Conservation (phyloP, 2,797 vertebrate genomes). For the Lithobates pipiens region DNA sequence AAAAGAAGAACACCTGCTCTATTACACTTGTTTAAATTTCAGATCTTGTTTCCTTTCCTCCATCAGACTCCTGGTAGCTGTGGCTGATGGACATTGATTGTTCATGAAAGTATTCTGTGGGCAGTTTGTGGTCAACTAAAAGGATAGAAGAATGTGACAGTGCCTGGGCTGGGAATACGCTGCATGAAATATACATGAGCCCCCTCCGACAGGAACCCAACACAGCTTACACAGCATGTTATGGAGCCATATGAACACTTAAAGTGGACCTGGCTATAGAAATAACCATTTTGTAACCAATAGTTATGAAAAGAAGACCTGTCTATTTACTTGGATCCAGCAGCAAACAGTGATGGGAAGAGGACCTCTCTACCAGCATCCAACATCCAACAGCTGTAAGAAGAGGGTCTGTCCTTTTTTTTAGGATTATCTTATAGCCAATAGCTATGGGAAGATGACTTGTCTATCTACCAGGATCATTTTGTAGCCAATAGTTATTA, state of each 20-base stretch:
- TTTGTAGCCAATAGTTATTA: too few relatives aligned
- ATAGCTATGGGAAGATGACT: too few relatives aligned
- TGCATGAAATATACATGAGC: slow-evolving; percentile 42
- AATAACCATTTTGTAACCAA: too few relatives aligned
- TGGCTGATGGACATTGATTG: slow-evolving; percentile 27
- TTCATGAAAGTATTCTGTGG: slow-evolving; percentile 28
- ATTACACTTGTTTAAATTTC: background rate
- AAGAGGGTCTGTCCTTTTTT: too few relatives aligned
- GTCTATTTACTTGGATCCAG: too few relatives aligned
- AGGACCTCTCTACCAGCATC: too few relatives aligned
- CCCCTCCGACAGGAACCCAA: background rate
- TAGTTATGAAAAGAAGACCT: too few relatives aligned
- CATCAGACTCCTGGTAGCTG: background rate
- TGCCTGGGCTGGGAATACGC: background rate
- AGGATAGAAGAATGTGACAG: slow-evolving; percentile 19
- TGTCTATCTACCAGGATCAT: too few relatives aligned
- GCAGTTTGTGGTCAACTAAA: slow-evolving; percentile 36
- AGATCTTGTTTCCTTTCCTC: slow-evolving; percentile 3
- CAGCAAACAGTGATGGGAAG: too few relatives aligned
- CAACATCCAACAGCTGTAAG: too few relatives aligned
- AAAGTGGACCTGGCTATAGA: background rate
- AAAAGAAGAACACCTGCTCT: background rate
- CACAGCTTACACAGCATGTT: background rate
- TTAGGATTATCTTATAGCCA: too few relatives aligned
- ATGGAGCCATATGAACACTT: background rate